phyloP scores from a whole-genome alignment of 2,113 vertebrate genomes.

The Muntiacus reevesi region DNA sequence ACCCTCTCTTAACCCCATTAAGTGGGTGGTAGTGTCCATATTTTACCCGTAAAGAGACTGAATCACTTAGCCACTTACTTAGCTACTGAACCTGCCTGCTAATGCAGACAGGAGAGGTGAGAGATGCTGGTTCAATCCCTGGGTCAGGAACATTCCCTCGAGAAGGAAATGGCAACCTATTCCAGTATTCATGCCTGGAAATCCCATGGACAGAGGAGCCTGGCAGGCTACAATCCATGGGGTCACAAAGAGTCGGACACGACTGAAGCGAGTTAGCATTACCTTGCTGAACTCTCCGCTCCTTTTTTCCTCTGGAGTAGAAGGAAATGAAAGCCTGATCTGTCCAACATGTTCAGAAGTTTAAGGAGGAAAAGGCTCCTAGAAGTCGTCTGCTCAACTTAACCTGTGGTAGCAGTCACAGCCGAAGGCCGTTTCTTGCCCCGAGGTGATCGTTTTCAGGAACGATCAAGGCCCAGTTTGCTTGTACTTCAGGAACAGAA shows the following conservation, averaged over 20 bases:
- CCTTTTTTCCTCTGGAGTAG: slow-evolving; percentile 15
- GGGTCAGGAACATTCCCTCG: not conserved
- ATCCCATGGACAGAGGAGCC: not conserved
- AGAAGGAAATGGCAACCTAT: not conserved
- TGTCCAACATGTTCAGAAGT: not conserved
- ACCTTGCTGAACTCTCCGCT: not conserved
- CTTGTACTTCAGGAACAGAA: slow-evolving; percentile 19
- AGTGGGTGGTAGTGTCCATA: not conserved
- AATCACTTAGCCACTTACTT: not conserved
- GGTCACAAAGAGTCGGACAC: not conserved
- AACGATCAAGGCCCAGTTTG: not conserved
- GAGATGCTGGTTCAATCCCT: not conserved
- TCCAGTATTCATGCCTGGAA: not conserved
- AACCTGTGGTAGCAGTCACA: not conserved
- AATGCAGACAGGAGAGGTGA: not conserved
- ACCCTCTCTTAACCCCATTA: not conserved
- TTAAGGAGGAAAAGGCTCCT: not conserved
- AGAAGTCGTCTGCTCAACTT: not conserved
- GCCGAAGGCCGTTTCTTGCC: not conserved
- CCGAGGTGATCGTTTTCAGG: not conserved
- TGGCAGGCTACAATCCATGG: not conserved
- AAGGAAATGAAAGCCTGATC: slow-evolving; percentile 2
- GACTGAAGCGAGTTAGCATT: not conserved
- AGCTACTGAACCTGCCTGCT: not conserved
- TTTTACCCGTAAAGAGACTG: slow-evolving; percentile 20